A percentile compares a stretch with the other conserved stretches of the same genome.
Conservation (phyloP, 2,113 vertebrate species). For the Manacus vitellinus region DNA sequence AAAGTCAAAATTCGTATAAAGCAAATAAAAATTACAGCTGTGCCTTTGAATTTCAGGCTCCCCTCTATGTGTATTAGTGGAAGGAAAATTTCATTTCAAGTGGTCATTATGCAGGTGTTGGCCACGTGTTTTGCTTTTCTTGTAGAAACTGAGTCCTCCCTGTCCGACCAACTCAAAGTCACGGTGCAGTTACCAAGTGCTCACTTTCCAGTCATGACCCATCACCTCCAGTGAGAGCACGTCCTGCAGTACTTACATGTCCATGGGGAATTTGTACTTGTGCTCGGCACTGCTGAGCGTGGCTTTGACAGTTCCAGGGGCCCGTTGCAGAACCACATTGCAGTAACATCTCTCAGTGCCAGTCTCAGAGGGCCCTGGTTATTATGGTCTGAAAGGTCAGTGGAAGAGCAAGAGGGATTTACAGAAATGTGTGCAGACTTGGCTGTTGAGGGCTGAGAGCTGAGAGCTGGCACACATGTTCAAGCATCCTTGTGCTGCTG, state of each 20-base stretch:
- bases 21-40: background rate
- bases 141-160: background rate
- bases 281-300: background rate
- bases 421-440: background rate
- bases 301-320: background rate
- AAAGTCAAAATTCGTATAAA: background rate
- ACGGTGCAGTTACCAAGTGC: background rate
- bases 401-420: background rate
- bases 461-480: background rate
- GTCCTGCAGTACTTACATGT: background rate
- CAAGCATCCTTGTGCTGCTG: background rate
- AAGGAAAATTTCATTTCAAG: background rate
- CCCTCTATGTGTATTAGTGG: background rate
- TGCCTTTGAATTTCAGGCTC: slow-evolving; percentile 10
- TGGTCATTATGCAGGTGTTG: background rate
- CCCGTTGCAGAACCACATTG: background rate
- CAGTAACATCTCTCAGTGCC: background rate
- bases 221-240: background rate
- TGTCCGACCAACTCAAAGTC: background rate
- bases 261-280: background rate
- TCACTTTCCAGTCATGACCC: background rate
- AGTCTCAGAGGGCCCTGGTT: background rate
- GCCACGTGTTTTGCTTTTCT: background rate
- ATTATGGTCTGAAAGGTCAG: background rate
- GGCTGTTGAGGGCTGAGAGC: background rate